Evolutionary conservation across 2,888 invertebrate genomes (phyloP).

Genomic region (Drosophila mimica): DNA sequence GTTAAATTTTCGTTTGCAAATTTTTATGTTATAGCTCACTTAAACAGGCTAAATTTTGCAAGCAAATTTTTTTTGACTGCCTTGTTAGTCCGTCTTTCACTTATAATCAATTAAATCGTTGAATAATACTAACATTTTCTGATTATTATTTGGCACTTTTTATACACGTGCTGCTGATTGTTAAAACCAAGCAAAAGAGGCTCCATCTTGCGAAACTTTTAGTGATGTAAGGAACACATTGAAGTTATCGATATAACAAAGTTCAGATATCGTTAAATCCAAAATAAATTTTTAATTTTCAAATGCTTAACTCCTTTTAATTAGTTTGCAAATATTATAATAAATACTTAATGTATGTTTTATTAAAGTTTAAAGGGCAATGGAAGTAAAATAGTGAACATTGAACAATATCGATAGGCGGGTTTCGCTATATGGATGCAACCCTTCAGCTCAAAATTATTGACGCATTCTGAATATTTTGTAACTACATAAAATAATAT

Average conservation of each 20-base stretch:
- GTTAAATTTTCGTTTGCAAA: constrained; percentile 53
- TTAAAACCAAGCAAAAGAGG: constrained; percentile 85
- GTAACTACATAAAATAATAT: background rate
- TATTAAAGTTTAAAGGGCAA: no score
- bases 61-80: constrained; percentile 34
- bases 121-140: constrained; percentile 84
- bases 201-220: constrained; percentile 84
- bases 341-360: background rate
- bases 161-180: constrained; percentile 85
- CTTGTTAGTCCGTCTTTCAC: constrained; percentile 45
- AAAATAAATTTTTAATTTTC: background rate
- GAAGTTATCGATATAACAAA: constrained; percentile 47
- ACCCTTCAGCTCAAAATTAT: background rate
- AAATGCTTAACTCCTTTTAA: background rate
- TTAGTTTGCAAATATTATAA: background rate
- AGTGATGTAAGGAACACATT: constrained; percentile 68
- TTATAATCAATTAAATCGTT: constrained; percentile 51
- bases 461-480: background rate
- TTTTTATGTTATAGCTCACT: constrained; percentile 53
- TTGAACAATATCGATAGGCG: background rate
- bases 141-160: constrained; percentile 85
- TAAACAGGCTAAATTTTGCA: constrained; percentile 47
- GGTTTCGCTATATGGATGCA: background rate
- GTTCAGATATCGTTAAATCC: constrained; percentile 25
- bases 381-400: background rate